Base-by-base conservation (phyloP, 2,113 vertebrate species). In the Indicator maculatus region DNA sequence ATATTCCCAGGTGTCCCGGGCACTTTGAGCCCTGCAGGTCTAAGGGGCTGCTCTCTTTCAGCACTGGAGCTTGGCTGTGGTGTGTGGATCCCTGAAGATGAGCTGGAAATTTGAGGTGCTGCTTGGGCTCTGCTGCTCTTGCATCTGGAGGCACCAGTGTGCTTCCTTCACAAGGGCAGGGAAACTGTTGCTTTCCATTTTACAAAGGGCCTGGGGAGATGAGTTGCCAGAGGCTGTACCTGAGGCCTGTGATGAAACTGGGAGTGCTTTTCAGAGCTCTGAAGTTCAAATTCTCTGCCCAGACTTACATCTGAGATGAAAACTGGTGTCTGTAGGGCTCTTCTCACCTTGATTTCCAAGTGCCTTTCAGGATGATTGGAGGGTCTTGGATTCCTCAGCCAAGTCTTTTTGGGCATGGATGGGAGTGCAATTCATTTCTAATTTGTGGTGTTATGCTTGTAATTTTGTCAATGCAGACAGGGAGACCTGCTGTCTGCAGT, bases 141-240 rank as follows among this genome's bases (percentile, higher is more conserved):
- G 5, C 16, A 5, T 56, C 31, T 28, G 16, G 30, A 39, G 8
- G 9, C 52, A 41, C 92, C 64, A n/a, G 0, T n/a, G 75, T 15
- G 0, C 58, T 72, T 79, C 27, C 19, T 17, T 83, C 14, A 1
- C 18, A 11, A 8, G 11, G 23, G 45, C 39, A 90, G 75, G 52
- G 41, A 33, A 74, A 27, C 9, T 59, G 11, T 50, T 66, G 24
- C 53, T 88, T 88, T 83, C 23, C 5, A 0, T 70, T 93, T 83
- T 28, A n/a, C 52, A 73, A 28, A 80, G 93, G 70, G 56, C 82
- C 56, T 59, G 90, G 71, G 86, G 86, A 93, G 79, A 86, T 56
- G 64, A 69, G 72, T 94, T 93, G 90, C 95, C 79, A 64, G 92
- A 83, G 90, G 93, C 93, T 71, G 88, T 79, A 88, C 88, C 88